A percentile compares a stretch with the other conserved stretches of the same genome.
Conservation (phyloP, 1,140 invertebrate genomes). For the Pygmarrhopalites habei region DNA sequence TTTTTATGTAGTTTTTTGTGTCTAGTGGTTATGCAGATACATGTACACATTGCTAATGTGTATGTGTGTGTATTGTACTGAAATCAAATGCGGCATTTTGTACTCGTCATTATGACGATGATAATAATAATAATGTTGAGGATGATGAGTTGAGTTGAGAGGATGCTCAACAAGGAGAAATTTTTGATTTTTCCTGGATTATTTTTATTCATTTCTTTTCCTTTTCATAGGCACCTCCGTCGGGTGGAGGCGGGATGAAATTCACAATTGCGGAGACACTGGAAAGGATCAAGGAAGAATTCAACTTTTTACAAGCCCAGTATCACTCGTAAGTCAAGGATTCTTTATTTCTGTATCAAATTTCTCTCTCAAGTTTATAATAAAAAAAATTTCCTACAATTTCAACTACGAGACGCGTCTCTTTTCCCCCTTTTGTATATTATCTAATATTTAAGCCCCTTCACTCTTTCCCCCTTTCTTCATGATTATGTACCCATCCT, state of each 20-base stretch:
- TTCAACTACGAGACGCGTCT: not conserved
- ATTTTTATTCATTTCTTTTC: not conserved
- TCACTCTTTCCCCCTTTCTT: no score
- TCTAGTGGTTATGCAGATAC: no score
- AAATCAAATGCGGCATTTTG: no score
- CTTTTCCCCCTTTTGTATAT: no score
- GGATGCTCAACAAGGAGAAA: not conserved
- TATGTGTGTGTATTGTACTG: no score
- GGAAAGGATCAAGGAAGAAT: slow-evolving; percentile 97
- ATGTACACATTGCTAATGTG: no score
- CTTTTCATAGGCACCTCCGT: slow-evolving; percentile 70
- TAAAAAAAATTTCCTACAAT: not conserved
- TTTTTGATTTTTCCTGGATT: not conserved
- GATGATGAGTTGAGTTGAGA: slow-evolving; percentile 1
- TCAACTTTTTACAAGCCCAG: slow-evolving; percentile 95
- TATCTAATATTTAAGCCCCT: no score
- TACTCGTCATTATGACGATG: not conserved
- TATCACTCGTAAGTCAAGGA: slow-evolving; percentile 92
- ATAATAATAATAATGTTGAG: not conserved
- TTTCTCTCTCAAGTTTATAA: not conserved
- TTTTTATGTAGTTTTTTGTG: no score
- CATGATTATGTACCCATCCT: no score
- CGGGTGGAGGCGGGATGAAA: slow-evolving; percentile 81
- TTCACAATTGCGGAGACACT: slow-evolving; percentile 93
- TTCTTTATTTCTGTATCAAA: not conserved